Evolutionary conservation across 2,888 invertebrate species (phyloP).

Genomic region (Ichneumoninae sp.): DNA sequence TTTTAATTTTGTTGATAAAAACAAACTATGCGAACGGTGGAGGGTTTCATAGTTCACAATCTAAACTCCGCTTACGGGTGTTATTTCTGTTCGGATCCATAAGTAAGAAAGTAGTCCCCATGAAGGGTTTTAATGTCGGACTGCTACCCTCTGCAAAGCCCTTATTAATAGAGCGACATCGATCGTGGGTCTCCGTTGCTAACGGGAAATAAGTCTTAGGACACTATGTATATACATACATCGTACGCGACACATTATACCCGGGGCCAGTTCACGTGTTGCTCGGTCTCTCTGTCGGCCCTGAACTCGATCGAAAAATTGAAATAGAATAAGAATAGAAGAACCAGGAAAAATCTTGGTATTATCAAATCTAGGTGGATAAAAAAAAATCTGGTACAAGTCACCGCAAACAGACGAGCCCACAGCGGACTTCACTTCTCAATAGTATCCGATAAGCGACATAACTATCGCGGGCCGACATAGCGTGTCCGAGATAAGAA

Average conservation of each 20-base stretch:
- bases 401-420: background rate
- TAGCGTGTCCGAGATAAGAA: background rate
- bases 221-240: background rate
- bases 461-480: constrained; percentile 19
- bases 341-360: background rate
- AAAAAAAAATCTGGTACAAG: constrained; percentile 20
- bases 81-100: constrained; percentile 2
- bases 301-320: background rate
- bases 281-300: constrained; percentile 36
- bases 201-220: constrained; percentile 61
- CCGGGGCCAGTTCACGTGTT: constrained; percentile 49
- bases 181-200: constrained; percentile 65
- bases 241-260: constrained; percentile 23
- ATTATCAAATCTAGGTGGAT: constrained; percentile 10
- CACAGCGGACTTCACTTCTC: background rate
- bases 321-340: background rate
- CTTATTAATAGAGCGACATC: constrained; percentile 67
- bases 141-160: constrained; percentile 25
- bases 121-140: background rate
- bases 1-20: background rate
- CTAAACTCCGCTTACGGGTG: background rate
- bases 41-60: background rate
- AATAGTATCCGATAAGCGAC: background rate
- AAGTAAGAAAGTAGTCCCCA: constrained; percentile 13
- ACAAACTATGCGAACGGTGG: background rate